phyloP scores from a whole-genome alignment of 2,797 vertebrate species.

The Gallinago stenura region DNA sequence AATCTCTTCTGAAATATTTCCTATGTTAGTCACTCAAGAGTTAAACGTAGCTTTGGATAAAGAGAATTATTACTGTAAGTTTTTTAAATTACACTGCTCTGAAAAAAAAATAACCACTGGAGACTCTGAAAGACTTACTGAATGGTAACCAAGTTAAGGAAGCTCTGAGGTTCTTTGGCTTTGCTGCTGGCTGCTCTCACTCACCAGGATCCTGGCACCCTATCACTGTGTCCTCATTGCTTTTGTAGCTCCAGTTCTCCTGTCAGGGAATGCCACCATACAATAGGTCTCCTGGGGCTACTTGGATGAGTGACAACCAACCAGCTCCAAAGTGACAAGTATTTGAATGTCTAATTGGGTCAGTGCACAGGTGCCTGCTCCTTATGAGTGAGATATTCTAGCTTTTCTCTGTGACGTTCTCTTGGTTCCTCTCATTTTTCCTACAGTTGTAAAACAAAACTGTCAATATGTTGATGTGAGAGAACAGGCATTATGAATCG shows the following conservation, averaged over 20 bases:
- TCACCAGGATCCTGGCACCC: slow-evolving; percentile 63
- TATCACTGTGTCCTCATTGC: neutral
- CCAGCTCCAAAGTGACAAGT: slow-evolving; percentile 54
- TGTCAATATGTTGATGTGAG: neutral
- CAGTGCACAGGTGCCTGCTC: slow-evolving; percentile 52
- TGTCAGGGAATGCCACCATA: slow-evolving; percentile 33
- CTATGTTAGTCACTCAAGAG: neutral
- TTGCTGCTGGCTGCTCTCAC: slow-evolving; percentile 14
- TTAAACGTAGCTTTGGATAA: slow-evolving; percentile 39
- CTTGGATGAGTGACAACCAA: slow-evolving; percentile 57
- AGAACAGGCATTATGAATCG: neutral
- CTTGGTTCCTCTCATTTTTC: slow-evolving; percentile 35
- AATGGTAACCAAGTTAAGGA: slow-evolving; percentile 51
- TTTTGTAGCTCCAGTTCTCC: slow-evolving; percentile 23
- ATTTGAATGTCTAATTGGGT: slow-evolving; percentile 66
- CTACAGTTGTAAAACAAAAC: neutral
- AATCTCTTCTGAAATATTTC: neutral
- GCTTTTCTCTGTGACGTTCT: neutral
- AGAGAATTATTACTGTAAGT: slow-evolving; percentile 39
- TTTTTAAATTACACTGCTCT: slow-evolving; percentile 19
- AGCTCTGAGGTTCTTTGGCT: slow-evolving; percentile 53
- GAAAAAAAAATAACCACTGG: slow-evolving; percentile 50
- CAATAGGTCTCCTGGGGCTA: slow-evolving; percentile 23
- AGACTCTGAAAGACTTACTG: slow-evolving; percentile 53
- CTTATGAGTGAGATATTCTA: slow-evolving; percentile 32